Evolutionary conservation across 2,797 vertebrate species (phyloP), one percentile per base, ranked within the genome.

Genomic region (Poeciliopsis paucimaculata): DNA sequence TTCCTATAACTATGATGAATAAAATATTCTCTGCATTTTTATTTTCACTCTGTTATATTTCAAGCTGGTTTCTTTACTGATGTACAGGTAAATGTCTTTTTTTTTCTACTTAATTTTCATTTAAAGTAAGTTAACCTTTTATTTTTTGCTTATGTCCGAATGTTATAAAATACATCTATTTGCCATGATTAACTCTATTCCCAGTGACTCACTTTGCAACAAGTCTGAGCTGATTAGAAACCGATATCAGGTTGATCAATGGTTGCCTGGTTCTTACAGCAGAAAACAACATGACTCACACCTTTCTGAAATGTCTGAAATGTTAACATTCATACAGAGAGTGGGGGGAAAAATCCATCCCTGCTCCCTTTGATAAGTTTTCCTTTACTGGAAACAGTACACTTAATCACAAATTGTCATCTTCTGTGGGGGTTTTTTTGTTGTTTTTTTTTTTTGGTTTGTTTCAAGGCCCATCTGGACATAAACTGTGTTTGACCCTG

Each of bases 401-500:
- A 86, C 81, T 82, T 80, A 70, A 77, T 81, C 28, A 64, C 75
- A 70, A 78, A 80, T 82, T 36, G 47, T 72, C 75, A 77, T 72
- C 64, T 57, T 74, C 47, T 10, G 20, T 53, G 23, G n/a, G n/a
- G n/a, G n/a, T n/a, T n/a, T n/a, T n/a, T n/a, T n/a, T n/a, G n/a
- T n/a, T 26, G 81, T 75, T 43, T 9, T 73, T 77, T 49, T 49
- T 85, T 78, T 85, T 86, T 43, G 75, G 76, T 43, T 51, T 73
- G 51, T 49, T 46, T n/a, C n/a, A 53, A 77, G 75, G 77, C 77
- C 77, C 84, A 49, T 77, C 72, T 84, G 85, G 83, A 80, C 79
- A 82, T 86, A 77, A 83, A 76, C 81, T 76, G 41, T 84, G 84
- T 90, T 88, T 78, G 80, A 86, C 46, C 51, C 62, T 90, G 84